Percentiles rank a stretch among this genome's conserved stretches.
Conservation (phyloP, 2,888 invertebrate genomes). For the Lysandra coridon region DNA sequence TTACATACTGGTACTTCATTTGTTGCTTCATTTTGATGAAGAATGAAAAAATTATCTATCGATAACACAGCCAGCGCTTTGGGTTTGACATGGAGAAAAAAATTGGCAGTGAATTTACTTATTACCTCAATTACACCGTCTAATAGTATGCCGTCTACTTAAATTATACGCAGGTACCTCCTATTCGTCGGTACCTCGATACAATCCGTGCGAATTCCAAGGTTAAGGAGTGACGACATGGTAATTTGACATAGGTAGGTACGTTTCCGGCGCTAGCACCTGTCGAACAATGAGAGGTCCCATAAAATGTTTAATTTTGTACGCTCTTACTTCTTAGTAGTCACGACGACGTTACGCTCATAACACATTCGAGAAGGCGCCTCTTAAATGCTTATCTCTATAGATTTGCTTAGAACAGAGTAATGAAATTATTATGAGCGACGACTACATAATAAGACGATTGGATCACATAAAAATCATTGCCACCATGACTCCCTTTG, state of each 20-base stretch:
- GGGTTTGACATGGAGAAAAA: neutral
- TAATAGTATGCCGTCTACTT: neutral
- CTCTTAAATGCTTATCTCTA: too few species aligned
- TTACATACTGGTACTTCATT: neutral
- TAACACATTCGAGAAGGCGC: too few species aligned
- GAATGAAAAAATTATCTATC: too few species aligned
- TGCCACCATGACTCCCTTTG: too few species aligned
- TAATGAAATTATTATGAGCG: too few species aligned
- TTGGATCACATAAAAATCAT: too few species aligned
- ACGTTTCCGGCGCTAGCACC: conserved; percentile 13
- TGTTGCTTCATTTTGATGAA: neutral
- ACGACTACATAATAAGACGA: too few species aligned
- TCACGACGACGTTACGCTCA: neutral
- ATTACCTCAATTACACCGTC: neutral
- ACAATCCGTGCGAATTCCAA: conserved; percentile 20
- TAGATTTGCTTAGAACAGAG: too few species aligned
- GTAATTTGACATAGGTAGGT: conserved; percentile 12
- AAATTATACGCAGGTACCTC: neutral
- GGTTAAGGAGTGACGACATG: conserved; percentile 14
- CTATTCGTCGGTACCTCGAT: neutral
- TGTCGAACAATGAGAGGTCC: conserved; percentile 11
- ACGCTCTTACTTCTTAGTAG: neutral
- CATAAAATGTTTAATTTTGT: neutral
- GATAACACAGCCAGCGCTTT: too few species aligned
- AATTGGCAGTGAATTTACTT: neutral